Base-by-base conservation (phyloP, 2,888 invertebrate species). In the Vanessa cardui region DNA sequence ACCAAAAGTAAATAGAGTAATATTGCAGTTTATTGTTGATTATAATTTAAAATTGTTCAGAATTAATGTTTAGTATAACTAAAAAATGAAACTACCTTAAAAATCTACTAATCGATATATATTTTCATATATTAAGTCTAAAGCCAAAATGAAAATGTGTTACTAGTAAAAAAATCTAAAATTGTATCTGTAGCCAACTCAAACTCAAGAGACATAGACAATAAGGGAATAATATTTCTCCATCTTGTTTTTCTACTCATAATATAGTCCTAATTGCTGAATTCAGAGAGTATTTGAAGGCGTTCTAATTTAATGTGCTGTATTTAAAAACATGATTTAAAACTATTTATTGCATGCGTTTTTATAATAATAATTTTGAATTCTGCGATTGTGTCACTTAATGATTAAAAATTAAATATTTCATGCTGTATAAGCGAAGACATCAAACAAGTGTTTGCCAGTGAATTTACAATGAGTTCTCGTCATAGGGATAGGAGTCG, bases 401-500 rank as follows among this genome's bases (percentile, higher is more conserved):
- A 39, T 39, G 39, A 39, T 9, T 39, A 12, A 12, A 39, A 39
- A 39, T 39, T 12, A 39, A 39, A 39, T 39, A 39, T 39, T 39
- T 39, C 39, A 12, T 39, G 39, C 39, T 12, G 39, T 39, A 39
- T 39, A 39, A 12, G 12, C 39, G 12, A 39, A 39, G 39, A 39
- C 12, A 39, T 39, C 39, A 39, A 39, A 39, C 39, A 39, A 39
- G 12, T 12, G 12, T 66, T 66, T 18, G 39, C 31, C 20, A 66
- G 45, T 58, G 44, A 33, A 9, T 15, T 58, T 49, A 72, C 60
- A 66, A 94, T 94, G 94, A 93, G 94, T 77, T 94, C 94, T 18
- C 86, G 94, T 64, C 94, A 94, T 76, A 90, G 94, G 26, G 93
- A 93, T 70, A 85, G 92, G 70, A 93, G 93, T 77, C 86, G 93